Conservation (phyloP, 1,140 invertebrate species). For the Ips typographus region DNA sequence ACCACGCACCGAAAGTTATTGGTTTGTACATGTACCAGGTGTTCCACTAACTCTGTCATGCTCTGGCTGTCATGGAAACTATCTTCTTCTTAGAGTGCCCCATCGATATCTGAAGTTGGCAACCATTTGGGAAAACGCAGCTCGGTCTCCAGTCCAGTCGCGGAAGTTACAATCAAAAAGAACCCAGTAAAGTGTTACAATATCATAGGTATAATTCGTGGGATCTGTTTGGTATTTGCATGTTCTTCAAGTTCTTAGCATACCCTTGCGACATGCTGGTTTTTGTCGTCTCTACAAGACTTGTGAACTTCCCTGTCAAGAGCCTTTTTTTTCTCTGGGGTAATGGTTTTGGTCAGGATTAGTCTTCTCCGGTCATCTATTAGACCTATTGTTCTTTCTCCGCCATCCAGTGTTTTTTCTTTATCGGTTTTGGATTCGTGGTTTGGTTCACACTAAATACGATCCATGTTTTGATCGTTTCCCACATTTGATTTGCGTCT, state of each 20-base stretch:
- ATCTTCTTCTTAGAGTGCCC: too few species aligned
- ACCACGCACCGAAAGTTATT: too few species aligned
- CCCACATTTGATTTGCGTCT: not conserved
- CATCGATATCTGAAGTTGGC: too few species aligned
- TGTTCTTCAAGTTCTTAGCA: slow-evolving; percentile 13
- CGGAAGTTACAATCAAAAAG: too few species aligned
- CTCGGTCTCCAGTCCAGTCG: too few species aligned
- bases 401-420: slow-evolving; percentile 26
- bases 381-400: slow-evolving; percentile 16
- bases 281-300: slow-evolving; percentile 16
- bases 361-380: slow-evolving; percentile 15
- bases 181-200: too few species aligned
- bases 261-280: slow-evolving; percentile 9
- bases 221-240: not conserved
- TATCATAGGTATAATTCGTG: too few species aligned
- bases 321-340: slow-evolving; percentile 4
- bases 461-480: slow-evolving; percentile 23
- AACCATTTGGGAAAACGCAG: too few species aligned
- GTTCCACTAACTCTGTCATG: too few species aligned
- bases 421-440: slow-evolving; percentile 23
- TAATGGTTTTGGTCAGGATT: slow-evolving; percentile 20
- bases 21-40: too few species aligned
- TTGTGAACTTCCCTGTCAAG: slow-evolving; percentile 18
- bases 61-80: too few species aligned
- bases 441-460: slow-evolving; percentile 6